Evolutionary conservation across 2,797 vertebrate genomes (phyloP), one percentile per base, ranked within the genome.

Genomic region (Pseudotriccus pelzelni): DNA sequence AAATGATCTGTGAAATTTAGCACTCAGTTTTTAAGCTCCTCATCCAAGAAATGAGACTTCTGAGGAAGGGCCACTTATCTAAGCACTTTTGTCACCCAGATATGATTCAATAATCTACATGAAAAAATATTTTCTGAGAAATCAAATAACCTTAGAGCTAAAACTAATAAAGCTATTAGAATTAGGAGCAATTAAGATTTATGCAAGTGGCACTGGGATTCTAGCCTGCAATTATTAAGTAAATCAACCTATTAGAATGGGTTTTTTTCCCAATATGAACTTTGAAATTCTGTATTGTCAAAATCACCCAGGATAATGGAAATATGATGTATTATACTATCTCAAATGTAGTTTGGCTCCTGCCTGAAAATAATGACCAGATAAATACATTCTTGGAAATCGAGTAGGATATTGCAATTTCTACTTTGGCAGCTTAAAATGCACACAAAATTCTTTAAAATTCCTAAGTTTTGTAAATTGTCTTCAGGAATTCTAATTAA

Each of bases 111-210:
- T 84, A 68, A 92, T n/a, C n/a, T 37, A 64, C 25, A 49, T n/a
- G 6, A 47, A 87, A 92, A 94, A 87, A 63, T 69, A 78, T 69
- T 92, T 89, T 90, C 84, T 90, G 63, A 79, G 36, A 92, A 89
- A 84, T 67, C 30, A 93, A 90, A 82, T 69, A 84, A 28, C 12
- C 34, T 84, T 73, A 66, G 43, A 52, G 55, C 17, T 76, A 90
- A 95, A 94, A 90, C 20, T 52, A 83, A 94, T 67, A 89, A 87
- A 79, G 20, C 22, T 87, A 73, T 87, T 81, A 91, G 89, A 87
- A 90, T 72, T 73, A 77, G 17, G 36, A 12, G 6, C 19, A 69
- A 82, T 84, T 73, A 76, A 89, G 67, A 83, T 80, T 90, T 90
- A 72, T 59, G 19, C 3, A 9, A 94, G 74, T 73, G 47, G 25